Percentiles rank a stretch among this genome's conserved stretches.
Conservation (phyloP, 2,797 vertebrate genomes). For the Labroides dimidiatus region DNA sequence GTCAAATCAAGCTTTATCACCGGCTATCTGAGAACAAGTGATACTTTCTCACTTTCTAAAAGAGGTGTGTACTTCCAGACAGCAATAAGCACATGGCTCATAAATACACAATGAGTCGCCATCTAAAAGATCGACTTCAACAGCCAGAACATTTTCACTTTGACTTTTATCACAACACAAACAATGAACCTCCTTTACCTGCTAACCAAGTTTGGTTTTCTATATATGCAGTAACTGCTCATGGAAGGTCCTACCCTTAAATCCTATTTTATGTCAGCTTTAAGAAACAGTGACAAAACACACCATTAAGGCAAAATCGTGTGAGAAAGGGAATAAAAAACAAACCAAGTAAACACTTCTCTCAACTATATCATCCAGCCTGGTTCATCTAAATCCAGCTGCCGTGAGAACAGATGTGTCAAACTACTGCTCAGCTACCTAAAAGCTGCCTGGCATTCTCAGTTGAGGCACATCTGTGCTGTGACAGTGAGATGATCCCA, state of each 20-base stretch:
- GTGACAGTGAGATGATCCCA: constrained; percentile 22
- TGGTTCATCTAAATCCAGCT: constrained; percentile 6
- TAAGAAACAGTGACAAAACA: too few relatives aligned
- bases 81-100: not conserved
- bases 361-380: not conserved
- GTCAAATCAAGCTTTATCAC: constrained; percentile 39
- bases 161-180: not conserved
- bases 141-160: not conserved
- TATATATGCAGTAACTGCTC: not conserved
- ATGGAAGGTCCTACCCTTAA: not conserved
- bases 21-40: constrained; percentile 19
- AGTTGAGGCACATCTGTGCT: constrained; percentile 24
- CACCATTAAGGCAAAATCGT: not conserved
- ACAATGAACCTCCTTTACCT: constrained; percentile 21
- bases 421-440: not conserved
- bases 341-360: not conserved
- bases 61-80: constrained; percentile 11
- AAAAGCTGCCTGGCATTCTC: constrained; percentile 25
- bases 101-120: too few relatives aligned
- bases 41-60: constrained; percentile 6
- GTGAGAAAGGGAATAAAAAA: not conserved
- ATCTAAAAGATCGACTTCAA: too few relatives aligned
- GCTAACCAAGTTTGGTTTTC: constrained; percentile 15
- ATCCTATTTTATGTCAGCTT: too few relatives aligned
- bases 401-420: not conserved